Conservation (phyloP, 2,113 vertebrate species). For the Vombatus ursinus region DNA sequence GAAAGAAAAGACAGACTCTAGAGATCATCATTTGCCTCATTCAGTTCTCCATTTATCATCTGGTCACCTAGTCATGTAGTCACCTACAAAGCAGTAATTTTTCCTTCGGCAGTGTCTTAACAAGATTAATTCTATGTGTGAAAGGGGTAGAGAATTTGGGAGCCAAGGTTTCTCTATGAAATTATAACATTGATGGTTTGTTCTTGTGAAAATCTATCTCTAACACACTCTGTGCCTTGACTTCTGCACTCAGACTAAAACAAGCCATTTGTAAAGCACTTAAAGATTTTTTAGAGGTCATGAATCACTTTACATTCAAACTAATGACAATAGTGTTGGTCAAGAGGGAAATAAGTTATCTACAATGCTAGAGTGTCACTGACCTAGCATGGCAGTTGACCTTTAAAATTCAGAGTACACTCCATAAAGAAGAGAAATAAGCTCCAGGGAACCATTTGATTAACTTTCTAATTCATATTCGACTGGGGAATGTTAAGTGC, state of each 20-base stretch:
- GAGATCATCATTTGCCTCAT: neutral
- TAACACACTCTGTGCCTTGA: neutral
- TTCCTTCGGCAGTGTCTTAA: neutral
- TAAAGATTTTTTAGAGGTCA: neutral
- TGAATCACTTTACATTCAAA: neutral
- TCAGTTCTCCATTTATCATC: neutral
- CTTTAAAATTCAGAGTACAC: neutral
- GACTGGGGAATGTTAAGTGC: neutral
- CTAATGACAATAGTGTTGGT: neutral
- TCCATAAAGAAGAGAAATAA: constrained; percentile 7
- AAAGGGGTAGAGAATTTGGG: neutral
- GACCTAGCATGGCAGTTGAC: neutral
- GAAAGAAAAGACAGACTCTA: neutral
- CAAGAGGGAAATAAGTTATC: neutral
- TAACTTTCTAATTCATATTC: neutral
- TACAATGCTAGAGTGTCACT: neutral
- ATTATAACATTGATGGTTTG: neutral
- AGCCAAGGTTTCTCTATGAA: neutral
- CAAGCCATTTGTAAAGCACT: neutral
- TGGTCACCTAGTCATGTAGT: neutral
- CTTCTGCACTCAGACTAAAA: neutral
- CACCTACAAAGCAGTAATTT: neutral
- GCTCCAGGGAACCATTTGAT: neutral
- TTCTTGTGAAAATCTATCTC: neutral
- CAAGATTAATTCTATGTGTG: neutral